These are phyloP conservation scores for Sarcophaga variegata DNA, from an alignment of 2,888 invertebrate genomes.

Conservation along the genomic window DNA sequence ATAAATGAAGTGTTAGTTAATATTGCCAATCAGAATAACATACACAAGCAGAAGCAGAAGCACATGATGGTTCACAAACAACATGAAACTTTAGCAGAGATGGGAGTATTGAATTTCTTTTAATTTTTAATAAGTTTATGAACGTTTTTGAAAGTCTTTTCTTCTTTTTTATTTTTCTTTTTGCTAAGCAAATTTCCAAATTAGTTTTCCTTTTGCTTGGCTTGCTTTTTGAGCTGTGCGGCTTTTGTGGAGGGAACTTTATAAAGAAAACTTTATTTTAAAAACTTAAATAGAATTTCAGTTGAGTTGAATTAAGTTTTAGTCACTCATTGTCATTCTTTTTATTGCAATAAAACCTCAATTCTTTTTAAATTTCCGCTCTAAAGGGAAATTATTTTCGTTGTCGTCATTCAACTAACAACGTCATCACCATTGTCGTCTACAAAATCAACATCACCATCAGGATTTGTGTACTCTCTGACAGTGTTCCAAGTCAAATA, in stretches of 20 bases:
- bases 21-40: neutral
- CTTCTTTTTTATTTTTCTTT: neutral
- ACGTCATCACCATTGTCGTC: conserved; percentile 20
- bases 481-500: conserved; percentile 46
- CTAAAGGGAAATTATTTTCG: conserved; percentile 49
- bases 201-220: neutral
- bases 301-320: neutral
- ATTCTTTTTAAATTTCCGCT: conserved; percentile 50
- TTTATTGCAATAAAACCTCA: conserved; percentile 32
- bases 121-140: neutral
- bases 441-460: neutral
- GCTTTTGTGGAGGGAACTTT: neutral
- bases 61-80: neutral
- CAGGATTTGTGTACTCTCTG: neutral
- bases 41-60: neutral
- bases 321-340: neutral
- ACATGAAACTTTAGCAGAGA: neutral
- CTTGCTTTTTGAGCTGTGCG: neutral
- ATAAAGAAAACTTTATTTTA: neutral
- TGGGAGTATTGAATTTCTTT: neutral
- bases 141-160: neutral
- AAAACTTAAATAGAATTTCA: neutral
- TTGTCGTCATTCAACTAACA: conserved; percentile 2
- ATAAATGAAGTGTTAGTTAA: conserved; percentile 2
- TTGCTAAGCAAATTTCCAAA: conserved; percentile 2